Evolutionary conservation across 2,888 invertebrate genomes (phyloP), one percentile per base, ranked within the genome.

Genomic region (Spilosoma lubricipeda): DNA sequence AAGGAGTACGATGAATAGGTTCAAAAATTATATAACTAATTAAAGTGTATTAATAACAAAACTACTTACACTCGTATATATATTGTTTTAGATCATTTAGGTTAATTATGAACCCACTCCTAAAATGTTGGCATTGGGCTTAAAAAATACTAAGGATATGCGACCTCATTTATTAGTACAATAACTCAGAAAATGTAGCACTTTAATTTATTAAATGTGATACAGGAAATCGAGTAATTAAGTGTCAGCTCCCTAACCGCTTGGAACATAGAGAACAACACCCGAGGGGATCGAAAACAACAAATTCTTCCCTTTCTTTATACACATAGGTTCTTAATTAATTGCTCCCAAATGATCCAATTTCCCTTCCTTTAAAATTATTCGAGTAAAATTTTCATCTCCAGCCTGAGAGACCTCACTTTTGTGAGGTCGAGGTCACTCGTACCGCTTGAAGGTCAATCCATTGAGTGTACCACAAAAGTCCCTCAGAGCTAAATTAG

Each of bases 291-390:
- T 18, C 42, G 73, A 48, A 74, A 76, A 72, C 75, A 42, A 74
- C 56, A 52, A 65, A 65, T 71, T 15, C 39, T 68, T 72, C 64
- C 73, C 64, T 72, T 70, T 77, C 71, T 65, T 71, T 48, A 39
- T 69, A 75, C 76, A 79, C 80, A 80, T 76, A 76, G 69, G 67
- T 5, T 75, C 67, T 45, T 72, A 80, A 85, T 79, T 79, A 83
- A 80, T 83, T 75, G 76, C 76, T 82, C 80, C 78, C 77, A 82
- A 79, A 78, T 83, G 82, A 79, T 72, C 76, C 69, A 27, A 77
- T 78, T 81, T 80, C 75, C 80, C 73, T 79, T 76, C 45, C 69
- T 75, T 84, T 80, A 73, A 84, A 85, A 82, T 77, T 75, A 69
- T 73, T 74, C 74, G 39, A 79, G 68, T 80, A 23, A 75, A 78